Evolutionary conservation across 2,888 invertebrate genomes (phyloP).

Genomic region (Melanargia galathea): DNA sequence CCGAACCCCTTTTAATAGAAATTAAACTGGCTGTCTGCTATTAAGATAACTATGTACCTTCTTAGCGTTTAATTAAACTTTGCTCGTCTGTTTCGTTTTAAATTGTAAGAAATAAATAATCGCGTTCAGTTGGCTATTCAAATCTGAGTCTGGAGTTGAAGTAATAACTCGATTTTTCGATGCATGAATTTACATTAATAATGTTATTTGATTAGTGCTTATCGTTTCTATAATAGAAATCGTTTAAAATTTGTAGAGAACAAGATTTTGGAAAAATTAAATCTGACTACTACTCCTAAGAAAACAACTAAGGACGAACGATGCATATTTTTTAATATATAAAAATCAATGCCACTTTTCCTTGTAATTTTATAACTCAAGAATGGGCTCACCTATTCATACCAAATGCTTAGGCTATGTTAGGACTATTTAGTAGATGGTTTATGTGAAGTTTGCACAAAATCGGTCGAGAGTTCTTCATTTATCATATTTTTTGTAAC

Average conservation of each 20-base stretch:
- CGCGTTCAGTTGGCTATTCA: neutral
- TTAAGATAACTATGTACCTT: constrained; percentile 66
- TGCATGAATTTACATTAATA: neutral
- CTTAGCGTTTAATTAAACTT: constrained; percentile 62
- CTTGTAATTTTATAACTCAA: no score
- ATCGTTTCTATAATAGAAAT: neutral
- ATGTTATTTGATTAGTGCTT: neutral
- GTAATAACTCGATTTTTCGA: neutral
- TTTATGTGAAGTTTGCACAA: no score
- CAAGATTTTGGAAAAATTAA: neutral
- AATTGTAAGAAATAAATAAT: constrained; percentile 23
- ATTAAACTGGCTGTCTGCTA: constrained; percentile 68
- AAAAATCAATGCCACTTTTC: no score
- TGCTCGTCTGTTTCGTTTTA: constrained; percentile 31
- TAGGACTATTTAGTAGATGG: no score
- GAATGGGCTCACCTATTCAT: no score
- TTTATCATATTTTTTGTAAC: no score
- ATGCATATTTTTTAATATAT: no score
- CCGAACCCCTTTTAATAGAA: constrained; percentile 68
- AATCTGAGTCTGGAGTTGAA: constrained; percentile 2
- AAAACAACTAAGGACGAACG: no score
- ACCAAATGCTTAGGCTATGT: no score
- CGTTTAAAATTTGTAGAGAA: neutral
- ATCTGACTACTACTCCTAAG: no score
- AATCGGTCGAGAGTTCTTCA: no score